These are phyloP conservation scores for Drosophila macrothrix DNA, from an alignment of 2,888 invertebrate species.

Conservation along the genomic window DNA sequence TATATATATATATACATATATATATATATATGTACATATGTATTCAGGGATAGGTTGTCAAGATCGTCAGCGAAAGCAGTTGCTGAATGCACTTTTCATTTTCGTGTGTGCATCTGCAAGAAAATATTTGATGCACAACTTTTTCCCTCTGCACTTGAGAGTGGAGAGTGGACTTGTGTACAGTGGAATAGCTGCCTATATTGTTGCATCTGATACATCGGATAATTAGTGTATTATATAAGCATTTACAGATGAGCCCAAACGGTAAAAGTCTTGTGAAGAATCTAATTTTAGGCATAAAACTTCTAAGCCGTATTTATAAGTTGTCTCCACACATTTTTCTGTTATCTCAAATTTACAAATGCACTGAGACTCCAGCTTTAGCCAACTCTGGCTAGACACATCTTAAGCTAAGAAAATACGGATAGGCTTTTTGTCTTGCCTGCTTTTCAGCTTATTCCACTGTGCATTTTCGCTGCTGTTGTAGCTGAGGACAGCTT, in stretches of 20 bases:
- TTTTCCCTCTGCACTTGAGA: constrained; percentile 3
- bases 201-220: no score
- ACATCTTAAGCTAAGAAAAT: not conserved
- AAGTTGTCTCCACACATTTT: not conserved
- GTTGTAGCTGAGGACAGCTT: constrained; percentile 31
- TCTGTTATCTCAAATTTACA: not conserved
- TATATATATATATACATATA: not conserved
- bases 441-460: not conserved
- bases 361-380: not conserved
- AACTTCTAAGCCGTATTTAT: not conserved
- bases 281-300: not conserved
- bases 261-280: no score
- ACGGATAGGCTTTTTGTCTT: not conserved
- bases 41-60: constrained; percentile 5
- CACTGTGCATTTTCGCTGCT: constrained; percentile 9
- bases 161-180: not conserved
- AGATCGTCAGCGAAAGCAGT: constrained; percentile 20
- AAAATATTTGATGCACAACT: constrained; percentile 22
- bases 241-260: not conserved
- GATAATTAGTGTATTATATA: not conserved
- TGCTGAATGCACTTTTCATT: constrained; percentile 56
- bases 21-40: not conserved
- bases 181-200: not conserved
- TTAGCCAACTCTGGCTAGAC: not conserved
- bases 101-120: constrained; percentile 39